phyloP scores from a whole-genome alignment of 2,888 invertebrate species.

The Nesidiocoris tenuis region DNA sequence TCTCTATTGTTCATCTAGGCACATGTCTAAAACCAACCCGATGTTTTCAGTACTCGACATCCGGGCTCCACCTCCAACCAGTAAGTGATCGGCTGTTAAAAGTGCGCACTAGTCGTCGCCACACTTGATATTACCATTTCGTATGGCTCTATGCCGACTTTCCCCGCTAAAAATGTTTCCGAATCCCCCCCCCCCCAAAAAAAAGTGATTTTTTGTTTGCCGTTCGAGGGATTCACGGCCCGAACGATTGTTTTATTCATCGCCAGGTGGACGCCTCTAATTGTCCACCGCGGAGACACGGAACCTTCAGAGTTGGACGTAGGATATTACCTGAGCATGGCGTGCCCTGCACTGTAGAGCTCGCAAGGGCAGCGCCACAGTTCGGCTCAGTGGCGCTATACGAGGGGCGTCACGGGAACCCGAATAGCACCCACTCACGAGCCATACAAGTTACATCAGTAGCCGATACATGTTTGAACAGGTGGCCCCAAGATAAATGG shows the following conservation, averaged over 20 bases:
- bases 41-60: background rate
- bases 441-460: background rate
- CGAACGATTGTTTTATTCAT: background rate
- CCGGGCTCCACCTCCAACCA: background rate
- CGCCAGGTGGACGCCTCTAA: background rate
- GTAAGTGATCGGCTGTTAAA: background rate
- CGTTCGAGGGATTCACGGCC: background rate
- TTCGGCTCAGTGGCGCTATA: background rate
- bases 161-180: background rate
- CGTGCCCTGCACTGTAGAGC: background rate
- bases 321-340: background rate
- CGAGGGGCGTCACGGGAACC: background rate
- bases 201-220: background rate
- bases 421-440: background rate
- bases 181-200: background rate
- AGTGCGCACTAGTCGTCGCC: background rate
- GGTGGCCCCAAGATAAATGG: conserved; percentile 15
- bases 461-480: conserved; percentile 19
- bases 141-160: background rate
- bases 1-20: background rate
- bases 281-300: background rate
- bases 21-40: background rate
- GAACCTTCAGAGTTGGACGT: background rate
- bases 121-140: background rate
- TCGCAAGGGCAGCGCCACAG: background rate